Percentiles rank a stretch among this genome's conserved stretches.
Evolutionary conservation across 2,888 invertebrate species (phyloP).

Genomic region (Andrena trimmerana): DNA sequence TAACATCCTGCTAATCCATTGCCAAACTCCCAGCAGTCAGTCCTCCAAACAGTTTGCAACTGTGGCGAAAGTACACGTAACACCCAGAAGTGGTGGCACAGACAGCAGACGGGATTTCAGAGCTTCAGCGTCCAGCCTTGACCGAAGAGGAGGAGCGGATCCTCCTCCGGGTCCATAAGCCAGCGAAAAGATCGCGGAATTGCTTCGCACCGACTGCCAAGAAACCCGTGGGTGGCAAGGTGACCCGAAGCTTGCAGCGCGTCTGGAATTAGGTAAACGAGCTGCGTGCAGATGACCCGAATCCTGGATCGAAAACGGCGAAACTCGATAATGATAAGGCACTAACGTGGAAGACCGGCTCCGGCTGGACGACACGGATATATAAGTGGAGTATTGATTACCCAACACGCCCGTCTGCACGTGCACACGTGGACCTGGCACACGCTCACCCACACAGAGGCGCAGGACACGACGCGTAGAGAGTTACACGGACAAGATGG

Average conservation of each 20-base stretch:
- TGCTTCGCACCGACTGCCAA: background rate
- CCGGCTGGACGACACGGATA: constrained; percentile 57
- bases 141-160: background rate
- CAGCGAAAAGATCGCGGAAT: background rate
- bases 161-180: background rate
- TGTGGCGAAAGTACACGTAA: too few relatives aligned
- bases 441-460: constrained; percentile 22
- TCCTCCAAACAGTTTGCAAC: too few relatives aligned
- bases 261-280: constrained; percentile 47
- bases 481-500: constrained; percentile 3
- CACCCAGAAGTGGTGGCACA: background rate
- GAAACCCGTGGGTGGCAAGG: background rate
- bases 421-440: constrained; percentile 29
- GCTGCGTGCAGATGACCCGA: constrained; percentile 49
- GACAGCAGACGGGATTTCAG: background rate
- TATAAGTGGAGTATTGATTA: constrained; percentile 78
- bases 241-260: background rate
- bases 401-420: constrained; percentile 44
- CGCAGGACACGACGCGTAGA: constrained; percentile 1
- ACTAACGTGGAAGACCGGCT: constrained; percentile 61
- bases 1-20: too few relatives aligned
- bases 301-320: constrained; percentile 65
- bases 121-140: constrained; percentile 6
- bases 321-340: constrained; percentile 76
- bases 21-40: too few relatives aligned